Evolutionary conservation across 2,797 vertebrate species (phyloP).

Genomic region (Enteromius argenteus): DNA sequence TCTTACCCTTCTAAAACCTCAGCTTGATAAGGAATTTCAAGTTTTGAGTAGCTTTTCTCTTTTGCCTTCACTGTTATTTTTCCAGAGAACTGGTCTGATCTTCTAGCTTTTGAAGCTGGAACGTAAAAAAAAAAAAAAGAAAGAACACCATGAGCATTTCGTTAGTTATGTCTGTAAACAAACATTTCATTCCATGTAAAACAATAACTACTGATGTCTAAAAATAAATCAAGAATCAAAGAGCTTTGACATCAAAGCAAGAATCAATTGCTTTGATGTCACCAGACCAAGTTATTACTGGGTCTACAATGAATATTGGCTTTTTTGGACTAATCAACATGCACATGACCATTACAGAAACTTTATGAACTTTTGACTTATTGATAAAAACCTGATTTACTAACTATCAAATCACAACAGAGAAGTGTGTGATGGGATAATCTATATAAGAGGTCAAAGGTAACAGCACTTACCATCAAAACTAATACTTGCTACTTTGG

Average conservation of each 20-base stretch:
- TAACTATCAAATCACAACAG: not conserved
- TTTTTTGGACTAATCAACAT: not conserved
- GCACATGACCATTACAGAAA: not conserved
- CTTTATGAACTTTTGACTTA: not conserved
- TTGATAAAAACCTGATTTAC: constrained; percentile 15
- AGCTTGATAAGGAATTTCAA: constrained; percentile 98
- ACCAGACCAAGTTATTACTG: not conserved
- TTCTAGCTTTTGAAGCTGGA: constrained; percentile 95
- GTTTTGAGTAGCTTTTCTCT: constrained; percentile 97
- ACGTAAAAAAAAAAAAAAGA: constrained; percentile 35
- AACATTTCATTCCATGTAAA: not conserved
- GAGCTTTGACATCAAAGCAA: not conserved
- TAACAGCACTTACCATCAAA: constrained; percentile 91
- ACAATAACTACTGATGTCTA: not conserved
- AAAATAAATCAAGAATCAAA: not conserved
- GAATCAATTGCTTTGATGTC: not conserved
- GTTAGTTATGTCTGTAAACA: not conserved
- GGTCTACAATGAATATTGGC: not conserved
- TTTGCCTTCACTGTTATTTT: constrained; percentile 99
- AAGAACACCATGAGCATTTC: not conserved
- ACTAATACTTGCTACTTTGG: constrained; percentile 98
- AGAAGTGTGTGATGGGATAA: not conserved
- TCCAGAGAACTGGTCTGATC: constrained; percentile 91
- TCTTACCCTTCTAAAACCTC: constrained; percentile 97
- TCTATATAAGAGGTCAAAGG: constrained; percentile 19